Conservation (phyloP, 2,888 invertebrate genomes). For the Phytoseiulus persimilis region DNA sequence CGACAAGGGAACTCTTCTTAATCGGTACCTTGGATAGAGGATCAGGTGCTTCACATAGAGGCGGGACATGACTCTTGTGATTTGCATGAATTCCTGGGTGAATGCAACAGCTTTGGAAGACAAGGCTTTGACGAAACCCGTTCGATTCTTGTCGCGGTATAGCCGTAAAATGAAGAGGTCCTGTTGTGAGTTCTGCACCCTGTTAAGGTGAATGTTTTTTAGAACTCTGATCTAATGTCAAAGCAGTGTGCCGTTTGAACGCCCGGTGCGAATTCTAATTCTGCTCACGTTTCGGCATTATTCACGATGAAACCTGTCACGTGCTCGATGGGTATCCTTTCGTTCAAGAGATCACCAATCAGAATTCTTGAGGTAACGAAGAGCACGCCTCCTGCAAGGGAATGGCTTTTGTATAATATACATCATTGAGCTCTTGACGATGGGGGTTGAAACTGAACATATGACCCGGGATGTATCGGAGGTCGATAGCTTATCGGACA, state of each 20-base stretch:
- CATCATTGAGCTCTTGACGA: too few species aligned
- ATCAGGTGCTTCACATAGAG: slow-evolving; percentile 81
- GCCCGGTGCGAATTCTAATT: background rate
- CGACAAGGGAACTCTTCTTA: background rate
- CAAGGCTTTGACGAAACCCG: slow-evolving; percentile 90
- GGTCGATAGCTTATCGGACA: too few species aligned
- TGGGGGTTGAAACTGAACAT: too few species aligned
- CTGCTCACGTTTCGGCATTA: slow-evolving; percentile 64
- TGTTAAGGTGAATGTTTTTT: slow-evolving; percentile 44
- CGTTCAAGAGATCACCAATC: slow-evolving; percentile 87
- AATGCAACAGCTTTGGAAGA: slow-evolving; percentile 80
- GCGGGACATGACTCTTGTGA: slow-evolving; percentile 86
- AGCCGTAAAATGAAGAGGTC: slow-evolving; percentile 88
- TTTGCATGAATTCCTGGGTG: slow-evolving; percentile 77
- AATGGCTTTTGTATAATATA: slow-evolving; percentile 56
- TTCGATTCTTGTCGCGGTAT: slow-evolving; percentile 83
- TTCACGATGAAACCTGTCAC: slow-evolving; percentile 84
- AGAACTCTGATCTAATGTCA: background rate
- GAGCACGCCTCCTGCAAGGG: slow-evolving; percentile 83
- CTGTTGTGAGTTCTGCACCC: slow-evolving; percentile 68
- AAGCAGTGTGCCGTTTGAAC: too few species aligned
- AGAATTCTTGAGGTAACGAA: slow-evolving; percentile 88
- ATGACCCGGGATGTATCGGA: too few species aligned
- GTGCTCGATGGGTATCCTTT: slow-evolving; percentile 74
- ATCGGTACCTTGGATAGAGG: slow-evolving; percentile 77